Conservation (phyloP, 2,888 invertebrate genomes). For the Acanthosepion pharaonis region DNA sequence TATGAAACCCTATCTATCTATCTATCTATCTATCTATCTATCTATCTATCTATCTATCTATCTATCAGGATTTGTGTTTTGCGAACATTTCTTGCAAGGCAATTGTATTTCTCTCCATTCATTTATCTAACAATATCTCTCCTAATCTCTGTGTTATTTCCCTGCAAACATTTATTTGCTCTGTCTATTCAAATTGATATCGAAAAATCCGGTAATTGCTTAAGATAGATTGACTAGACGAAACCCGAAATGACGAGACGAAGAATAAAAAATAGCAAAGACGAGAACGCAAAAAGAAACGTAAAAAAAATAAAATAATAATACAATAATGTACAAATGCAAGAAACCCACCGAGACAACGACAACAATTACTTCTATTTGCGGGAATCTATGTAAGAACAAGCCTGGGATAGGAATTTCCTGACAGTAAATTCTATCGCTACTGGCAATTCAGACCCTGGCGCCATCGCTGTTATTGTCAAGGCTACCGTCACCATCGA, state of each 20-base stretch:
- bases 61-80: not conserved
- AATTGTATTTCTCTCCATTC: not conserved
- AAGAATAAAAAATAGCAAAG: not conserved
- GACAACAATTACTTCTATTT: conserved; percentile 12
- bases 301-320: not conserved
- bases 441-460: not conserved
- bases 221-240: not conserved
- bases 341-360: not conserved
- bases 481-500: not conserved
- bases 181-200: conserved; percentile 33
- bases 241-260: not conserved
- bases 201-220: conserved; percentile 23
- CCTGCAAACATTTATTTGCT: not conserved
- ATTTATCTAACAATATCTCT: not conserved
- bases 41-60: not conserved
- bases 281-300: not conserved
- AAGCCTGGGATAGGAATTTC: not conserved
- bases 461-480: not conserved
- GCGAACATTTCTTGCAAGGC: not conserved
- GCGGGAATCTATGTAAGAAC: conserved; percentile 15
- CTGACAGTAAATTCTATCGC: not conserved
- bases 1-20: no score
- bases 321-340: not conserved
- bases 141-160: not conserved
- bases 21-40: not conserved